These are phyloP conservation scores for Carassius gibelio DNA, from an alignment of 2,113 vertebrate species.

Conservation along the genomic window DNA sequence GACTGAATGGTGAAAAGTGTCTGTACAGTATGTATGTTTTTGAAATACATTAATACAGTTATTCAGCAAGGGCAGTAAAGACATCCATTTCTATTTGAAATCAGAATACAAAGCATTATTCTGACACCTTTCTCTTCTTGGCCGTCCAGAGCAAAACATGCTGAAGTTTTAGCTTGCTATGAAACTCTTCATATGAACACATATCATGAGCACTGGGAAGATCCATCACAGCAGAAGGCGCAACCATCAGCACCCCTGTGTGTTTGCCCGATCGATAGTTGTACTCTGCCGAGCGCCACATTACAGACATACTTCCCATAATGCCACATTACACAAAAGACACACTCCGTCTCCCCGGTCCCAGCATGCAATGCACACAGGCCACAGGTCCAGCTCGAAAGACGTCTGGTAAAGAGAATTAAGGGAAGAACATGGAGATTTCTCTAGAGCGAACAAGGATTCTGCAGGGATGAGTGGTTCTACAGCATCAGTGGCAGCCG, in stretches of 20 bases:
- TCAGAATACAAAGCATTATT: not conserved
- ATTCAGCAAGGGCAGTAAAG: no score
- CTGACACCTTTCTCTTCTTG: not conserved
- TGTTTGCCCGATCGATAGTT: constrained; percentile 34
- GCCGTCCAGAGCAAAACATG: not conserved
- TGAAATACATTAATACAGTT: no score
- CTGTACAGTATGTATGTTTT: not conserved
- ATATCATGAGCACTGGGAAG: not conserved
- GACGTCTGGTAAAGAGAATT: constrained; percentile 49
- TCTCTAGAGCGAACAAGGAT: not conserved
- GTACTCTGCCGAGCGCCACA: constrained; percentile 28
- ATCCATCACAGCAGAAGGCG: constrained; percentile 23
- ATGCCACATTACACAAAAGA: constrained; percentile 56
- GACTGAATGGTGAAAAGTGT: not conserved
- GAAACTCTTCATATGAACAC: not conserved
- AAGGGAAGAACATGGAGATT: constrained; percentile 37
- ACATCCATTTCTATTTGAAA: no score
- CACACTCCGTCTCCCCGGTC: constrained; percentile 58
- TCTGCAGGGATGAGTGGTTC: constrained; percentile 39
- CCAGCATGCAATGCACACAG: constrained; percentile 51
- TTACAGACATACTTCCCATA: constrained; percentile 44
- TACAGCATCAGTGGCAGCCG: constrained; percentile 33
- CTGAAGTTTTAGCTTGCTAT: not conserved
- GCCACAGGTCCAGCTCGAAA: constrained; percentile 51
- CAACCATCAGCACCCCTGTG: constrained; percentile 54